Percentiles rank a stretch among this genome's conserved stretches.
phyloP scores from a whole-genome alignment of 2,888 invertebrate species.

The Ariolimax columbianus region DNA sequence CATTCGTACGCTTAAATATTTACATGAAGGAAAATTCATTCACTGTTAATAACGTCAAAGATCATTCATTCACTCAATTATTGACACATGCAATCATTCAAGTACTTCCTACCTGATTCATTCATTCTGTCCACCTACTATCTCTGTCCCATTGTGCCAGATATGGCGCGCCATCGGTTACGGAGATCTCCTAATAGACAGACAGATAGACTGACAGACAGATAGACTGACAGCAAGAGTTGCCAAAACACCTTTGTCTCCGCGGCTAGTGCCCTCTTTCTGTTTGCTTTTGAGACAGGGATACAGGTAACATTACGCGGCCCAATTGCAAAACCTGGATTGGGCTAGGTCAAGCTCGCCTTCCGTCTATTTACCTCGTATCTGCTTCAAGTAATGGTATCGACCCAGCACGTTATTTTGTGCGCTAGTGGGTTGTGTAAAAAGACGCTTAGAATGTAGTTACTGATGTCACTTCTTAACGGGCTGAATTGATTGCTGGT shows the following conservation, averaged over 20 bases:
- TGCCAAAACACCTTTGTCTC: background rate
- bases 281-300: background rate
- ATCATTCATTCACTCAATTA: too few relatives aligned
- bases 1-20: too few relatives aligned
- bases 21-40: too few relatives aligned
- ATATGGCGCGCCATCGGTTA: too few relatives aligned
- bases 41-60: too few relatives aligned
- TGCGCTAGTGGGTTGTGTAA: constrained; percentile 21
- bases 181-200: too few relatives aligned
- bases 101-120: too few relatives aligned
- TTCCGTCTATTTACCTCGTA: constrained; percentile 23
- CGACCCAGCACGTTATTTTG: constrained; percentile 27
- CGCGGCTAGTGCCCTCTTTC: background rate
- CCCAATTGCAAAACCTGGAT: background rate
- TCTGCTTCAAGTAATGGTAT: constrained; percentile 29
- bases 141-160: too few relatives aligned
- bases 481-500: constrained; percentile 15
- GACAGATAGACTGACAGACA: too few relatives aligned
- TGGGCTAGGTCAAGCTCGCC: constrained; percentile 13
- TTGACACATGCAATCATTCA: too few relatives aligned
- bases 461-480: constrained; percentile 26
- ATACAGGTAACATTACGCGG: background rate
- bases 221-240: too few relatives aligned
- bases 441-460: constrained; percentile 21
- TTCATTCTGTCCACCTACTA: too few relatives aligned